Percentiles rank a stretch among this genome's conserved stretches.
phyloP scores from a whole-genome alignment of 2,113 vertebrate genomes.

The Pelusios castaneus region DNA sequence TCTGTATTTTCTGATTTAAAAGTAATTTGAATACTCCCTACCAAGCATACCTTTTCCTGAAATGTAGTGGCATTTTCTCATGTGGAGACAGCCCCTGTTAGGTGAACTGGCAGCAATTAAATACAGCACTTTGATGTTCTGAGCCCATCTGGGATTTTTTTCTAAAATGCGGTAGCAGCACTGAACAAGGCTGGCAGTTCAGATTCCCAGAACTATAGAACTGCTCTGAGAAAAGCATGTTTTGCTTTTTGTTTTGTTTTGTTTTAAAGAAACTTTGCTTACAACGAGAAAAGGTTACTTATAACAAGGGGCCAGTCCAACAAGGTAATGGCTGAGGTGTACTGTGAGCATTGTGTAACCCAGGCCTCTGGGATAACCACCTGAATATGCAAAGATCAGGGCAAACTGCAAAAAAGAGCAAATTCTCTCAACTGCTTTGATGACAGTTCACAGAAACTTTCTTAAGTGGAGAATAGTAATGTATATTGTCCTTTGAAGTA shows the following conservation, averaged over 20 bases:
- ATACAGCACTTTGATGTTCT: background rate
- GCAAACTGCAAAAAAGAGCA: too few species aligned
- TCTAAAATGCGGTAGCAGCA: background rate
- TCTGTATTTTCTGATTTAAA: background rate
- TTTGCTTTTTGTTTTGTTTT: too few species aligned
- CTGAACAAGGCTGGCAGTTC: background rate
- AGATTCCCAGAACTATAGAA: background rate
- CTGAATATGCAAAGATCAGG: too few species aligned
- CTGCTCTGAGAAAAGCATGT: background rate
- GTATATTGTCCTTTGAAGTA: too few species aligned
- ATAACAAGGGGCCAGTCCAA: background rate
- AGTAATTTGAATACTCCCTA: conserved; percentile 20
- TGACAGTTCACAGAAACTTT: too few species aligned
- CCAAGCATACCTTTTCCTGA: background rate
- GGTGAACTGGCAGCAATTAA: conserved; percentile 5
- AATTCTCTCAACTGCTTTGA: too few species aligned
- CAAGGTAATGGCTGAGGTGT: background rate
- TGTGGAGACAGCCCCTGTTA: background rate
- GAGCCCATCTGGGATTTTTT: background rate
- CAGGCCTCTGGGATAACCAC: too few species aligned
- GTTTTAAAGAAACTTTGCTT: background rate
- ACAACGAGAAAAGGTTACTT: background rate
- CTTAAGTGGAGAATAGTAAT: too few species aligned
- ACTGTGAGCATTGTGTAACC: background rate
- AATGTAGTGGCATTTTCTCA: background rate